Percentiles rank a stretch among this genome's conserved stretches.
These are phyloP conservation scores for Pocota personata DNA, from an alignment of 2,888 invertebrate genomes.

Conservation along the genomic window DNA sequence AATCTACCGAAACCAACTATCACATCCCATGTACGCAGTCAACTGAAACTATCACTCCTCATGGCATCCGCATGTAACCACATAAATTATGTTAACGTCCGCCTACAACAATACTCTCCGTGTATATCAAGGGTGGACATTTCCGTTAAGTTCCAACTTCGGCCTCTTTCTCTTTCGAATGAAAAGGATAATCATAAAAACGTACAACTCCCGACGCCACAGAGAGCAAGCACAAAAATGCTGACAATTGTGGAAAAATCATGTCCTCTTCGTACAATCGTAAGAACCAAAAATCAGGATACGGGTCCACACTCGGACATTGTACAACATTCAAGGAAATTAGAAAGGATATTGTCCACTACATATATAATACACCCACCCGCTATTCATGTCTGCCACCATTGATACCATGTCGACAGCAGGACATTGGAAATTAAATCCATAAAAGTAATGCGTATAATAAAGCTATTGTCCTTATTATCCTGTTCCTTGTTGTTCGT, in stretches of 20 bases:
- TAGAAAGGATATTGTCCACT: conserved; percentile 80
- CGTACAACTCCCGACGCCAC: conserved; percentile 76
- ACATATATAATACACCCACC: background rate
- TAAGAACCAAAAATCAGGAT: conserved; percentile 37
- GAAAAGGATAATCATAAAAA: conserved; percentile 78
- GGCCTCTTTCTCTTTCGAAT: conserved; percentile 38
- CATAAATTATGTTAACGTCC: conserved; percentile 82
- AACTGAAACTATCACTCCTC: conserved; percentile 65
- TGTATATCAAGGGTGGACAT: conserved; percentile 54
- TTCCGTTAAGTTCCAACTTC: conserved; percentile 57
- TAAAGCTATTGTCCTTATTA: conserved; percentile 78
- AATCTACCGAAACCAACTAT: conserved; percentile 45
- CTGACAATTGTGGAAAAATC: conserved; percentile 80
- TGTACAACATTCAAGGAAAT: conserved; percentile 77
- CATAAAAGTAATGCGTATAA: conserved; percentile 78
- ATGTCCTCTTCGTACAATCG: conserved; percentile 59
- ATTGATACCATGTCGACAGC: conserved; percentile 74
- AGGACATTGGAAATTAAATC: conserved; percentile 81
- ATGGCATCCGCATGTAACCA: conserved; percentile 78
- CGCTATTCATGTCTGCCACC: conserved; percentile 25
- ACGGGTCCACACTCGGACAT: conserved; percentile 55
- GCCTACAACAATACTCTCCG: conserved; percentile 77
- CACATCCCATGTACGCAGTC: conserved; percentile 39
- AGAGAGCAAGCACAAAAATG: conserved; percentile 77
- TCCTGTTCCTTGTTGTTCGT: conserved; percentile 77